Base-by-base conservation (phyloP, 2,113 vertebrate species). In the Bos taurus region DNA sequence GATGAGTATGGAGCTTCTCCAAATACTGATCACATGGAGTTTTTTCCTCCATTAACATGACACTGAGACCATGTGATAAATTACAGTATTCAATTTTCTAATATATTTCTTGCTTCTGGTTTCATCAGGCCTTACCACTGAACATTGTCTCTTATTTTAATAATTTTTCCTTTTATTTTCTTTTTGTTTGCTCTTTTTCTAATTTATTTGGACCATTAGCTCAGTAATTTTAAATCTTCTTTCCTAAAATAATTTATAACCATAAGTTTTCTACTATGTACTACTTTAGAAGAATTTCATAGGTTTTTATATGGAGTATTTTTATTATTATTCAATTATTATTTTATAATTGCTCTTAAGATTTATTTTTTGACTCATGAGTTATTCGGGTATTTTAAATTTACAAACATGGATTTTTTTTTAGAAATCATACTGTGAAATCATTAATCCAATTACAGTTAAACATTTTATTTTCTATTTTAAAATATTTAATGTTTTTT, bases 241-340 rank as follows among this genome's bases (percentile, higher is more conserved):
- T 82, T 96, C 67, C 28, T 64, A 89, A 93, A 95, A 60, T 95
- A 83, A 86, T 83, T 91, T 93, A 77, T 43, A 64, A 91, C 21
- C 85, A 48, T 89, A 91, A 82, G 86, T 59, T 81, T 94, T 97
- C 56, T 11, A 96, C 30, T 96, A 36, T 57, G 15, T 80, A 62
- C 19, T 14, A 59, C 11, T 81, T 94, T 85, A 88, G 54, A 96
- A 96, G 21, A 60, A 91, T 88, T 84, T 90, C 40, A 82, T 46
- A 88, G 19, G 25, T 71, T 89, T 91, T 90, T 95, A 30, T 90
- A 26, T 90, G 21, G 95, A 91, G 9, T 88, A 30, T 87, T 90
- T 97, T 96, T 77, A 96, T 89, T 85, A 40, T 71, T 28, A 96
- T 96, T 91, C 23, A 95, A 26, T 77, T 90, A 54, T 90, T 40